phyloP scores from a whole-genome alignment of 2,113 vertebrate species.

The Epinephelus cyanopodus region DNA sequence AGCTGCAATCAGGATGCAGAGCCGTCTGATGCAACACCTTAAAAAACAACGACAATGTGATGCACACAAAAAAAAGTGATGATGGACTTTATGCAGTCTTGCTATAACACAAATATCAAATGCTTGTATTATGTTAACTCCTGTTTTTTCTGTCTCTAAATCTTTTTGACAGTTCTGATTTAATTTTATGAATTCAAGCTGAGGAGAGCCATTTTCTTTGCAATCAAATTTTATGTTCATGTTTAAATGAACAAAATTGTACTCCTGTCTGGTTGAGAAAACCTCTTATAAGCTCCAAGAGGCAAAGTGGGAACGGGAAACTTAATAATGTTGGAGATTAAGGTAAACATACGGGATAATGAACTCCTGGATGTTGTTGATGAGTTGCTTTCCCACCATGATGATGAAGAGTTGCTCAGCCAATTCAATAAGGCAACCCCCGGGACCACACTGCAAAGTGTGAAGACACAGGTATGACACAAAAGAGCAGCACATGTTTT shows the following conservation, averaged over 20 bases:
- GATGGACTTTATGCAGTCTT: not conserved
- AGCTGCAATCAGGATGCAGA: slow-evolving; percentile 14
- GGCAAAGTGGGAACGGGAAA: not conserved
- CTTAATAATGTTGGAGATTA: not conserved
- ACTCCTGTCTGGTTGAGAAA: not conserved
- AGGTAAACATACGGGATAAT: slow-evolving; percentile 81
- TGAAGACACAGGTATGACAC: slow-evolving; percentile 15
- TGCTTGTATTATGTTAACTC: no score
- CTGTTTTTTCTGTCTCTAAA: not conserved
- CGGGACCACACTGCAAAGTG: slow-evolving; percentile 82
- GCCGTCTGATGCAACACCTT: slow-evolving; percentile 1
- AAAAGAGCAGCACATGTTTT: not conserved
- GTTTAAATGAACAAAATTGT: not conserved
- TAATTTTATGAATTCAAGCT: not conserved
- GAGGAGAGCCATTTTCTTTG: not conserved
- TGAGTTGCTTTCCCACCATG: slow-evolving; percentile 88
- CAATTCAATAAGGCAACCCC: slow-evolving; percentile 86
- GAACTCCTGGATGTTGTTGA: slow-evolving; percentile 87
- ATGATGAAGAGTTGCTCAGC: slow-evolving; percentile 89
- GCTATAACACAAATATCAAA: not conserved
- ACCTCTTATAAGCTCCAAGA: not conserved
- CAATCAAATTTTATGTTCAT: not conserved
- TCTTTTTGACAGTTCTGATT: not conserved
- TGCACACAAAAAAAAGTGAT: not conserved
- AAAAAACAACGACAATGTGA: not conserved